Conservation (phyloP, 2,888 invertebrate genomes). For the Malachius bipustulatus region DNA sequence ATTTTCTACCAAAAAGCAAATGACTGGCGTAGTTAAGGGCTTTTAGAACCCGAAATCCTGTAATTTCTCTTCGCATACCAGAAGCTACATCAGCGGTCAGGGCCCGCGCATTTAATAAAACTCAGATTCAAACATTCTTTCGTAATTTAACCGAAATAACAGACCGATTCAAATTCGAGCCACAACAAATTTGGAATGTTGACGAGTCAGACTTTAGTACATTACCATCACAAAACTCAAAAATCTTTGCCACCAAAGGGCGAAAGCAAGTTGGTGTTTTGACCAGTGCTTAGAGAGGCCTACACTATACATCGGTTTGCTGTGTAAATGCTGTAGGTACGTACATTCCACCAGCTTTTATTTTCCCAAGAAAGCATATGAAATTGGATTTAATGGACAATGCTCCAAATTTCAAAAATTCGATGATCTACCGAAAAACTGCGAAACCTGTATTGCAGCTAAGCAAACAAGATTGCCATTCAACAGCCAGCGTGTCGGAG, state of each 20-base stretch:
- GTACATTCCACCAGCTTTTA: constrained; percentile 8
- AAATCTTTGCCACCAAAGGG: constrained; percentile 7
- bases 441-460: too few species aligned
- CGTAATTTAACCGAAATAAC: not conserved
- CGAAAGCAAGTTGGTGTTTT: constrained; percentile 8
- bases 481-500: too few species aligned
- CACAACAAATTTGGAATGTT: constrained; percentile 9
- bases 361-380: constrained; percentile 8
- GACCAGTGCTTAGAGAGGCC: constrained; percentile 8
- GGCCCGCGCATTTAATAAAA: constrained; percentile 9
- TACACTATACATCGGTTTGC: constrained; percentile 5
- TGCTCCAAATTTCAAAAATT: too few species aligned
- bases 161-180: constrained; percentile 4
- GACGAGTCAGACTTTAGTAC: constrained; percentile 9
- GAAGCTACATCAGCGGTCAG: constrained; percentile 7
- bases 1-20: not conserved
- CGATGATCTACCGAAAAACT: too few species aligned
- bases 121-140: constrained; percentile 8
- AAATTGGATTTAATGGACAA: constrained; percentile 4
- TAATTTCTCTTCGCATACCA: constrained; percentile 3
- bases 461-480: too few species aligned
- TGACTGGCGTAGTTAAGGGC: not conserved
- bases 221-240: constrained; percentile 3
- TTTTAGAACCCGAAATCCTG: not conserved
- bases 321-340: constrained; percentile 4